phyloP scores from a whole-genome alignment of 2,888 invertebrate species.

The Ypsolopha scabrella region DNA sequence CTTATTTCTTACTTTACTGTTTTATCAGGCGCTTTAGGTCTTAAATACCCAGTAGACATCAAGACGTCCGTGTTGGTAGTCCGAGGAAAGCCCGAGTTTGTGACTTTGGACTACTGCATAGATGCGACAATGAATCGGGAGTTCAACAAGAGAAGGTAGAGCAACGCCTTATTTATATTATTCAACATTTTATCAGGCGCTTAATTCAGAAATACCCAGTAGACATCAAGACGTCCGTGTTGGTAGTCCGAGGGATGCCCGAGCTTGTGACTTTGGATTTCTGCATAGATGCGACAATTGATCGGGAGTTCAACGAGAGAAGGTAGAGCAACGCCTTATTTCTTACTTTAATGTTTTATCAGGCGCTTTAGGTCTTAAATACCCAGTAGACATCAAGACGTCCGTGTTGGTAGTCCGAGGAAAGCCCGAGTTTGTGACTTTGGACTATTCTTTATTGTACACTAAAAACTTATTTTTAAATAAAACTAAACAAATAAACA shows the following conservation, averaged over 20 bases:
- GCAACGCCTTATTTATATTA: no score
- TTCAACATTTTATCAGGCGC: constrained; percentile 6
- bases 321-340: constrained; percentile 34
- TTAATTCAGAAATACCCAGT: constrained; percentile 81
- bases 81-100: constrained; percentile 79
- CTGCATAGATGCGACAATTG: constrained; percentile 72
- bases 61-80: constrained; percentile 87
- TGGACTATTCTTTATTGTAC: no score
- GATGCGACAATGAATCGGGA: constrained; percentile 59
- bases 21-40: constrained; percentile 68
- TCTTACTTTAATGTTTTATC: background rate
- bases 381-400: constrained; percentile 86
- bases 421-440: constrained; percentile 79
- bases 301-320: constrained; percentile 34
- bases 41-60: constrained; percentile 84
- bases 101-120: constrained; percentile 87
- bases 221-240: constrained; percentile 87
- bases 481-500: no score
- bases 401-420: constrained; percentile 85
- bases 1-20: no score
- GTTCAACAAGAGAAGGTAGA: constrained; percentile 37
- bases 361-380: constrained; percentile 75
- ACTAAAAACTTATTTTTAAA: no score
- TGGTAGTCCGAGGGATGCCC: constrained; percentile 82
- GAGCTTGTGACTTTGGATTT: constrained; percentile 87